Percentiles rank a stretch among this genome's conserved stretches.
phyloP scores from a whole-genome alignment of 2,888 invertebrate genomes.

The Lottia gigantea region DNA sequence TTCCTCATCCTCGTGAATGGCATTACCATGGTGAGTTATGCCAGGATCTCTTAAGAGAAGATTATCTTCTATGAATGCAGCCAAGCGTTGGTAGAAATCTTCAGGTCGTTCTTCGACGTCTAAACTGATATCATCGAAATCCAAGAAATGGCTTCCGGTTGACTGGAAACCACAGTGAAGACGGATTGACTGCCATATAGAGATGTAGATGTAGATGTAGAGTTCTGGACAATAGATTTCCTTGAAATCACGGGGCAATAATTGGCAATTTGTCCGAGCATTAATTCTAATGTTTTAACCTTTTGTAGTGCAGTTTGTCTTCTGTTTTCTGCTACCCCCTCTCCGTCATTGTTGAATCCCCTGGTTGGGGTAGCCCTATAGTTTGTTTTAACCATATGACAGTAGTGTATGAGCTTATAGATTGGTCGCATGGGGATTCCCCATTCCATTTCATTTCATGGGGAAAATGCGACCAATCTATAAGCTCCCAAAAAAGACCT shows the following conservation, averaged over 20 bases:
- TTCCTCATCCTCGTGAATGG: constrained; percentile 27
- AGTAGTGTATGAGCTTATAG: too few relatives aligned
- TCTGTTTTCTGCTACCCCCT: neutral
- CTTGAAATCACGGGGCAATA: neutral
- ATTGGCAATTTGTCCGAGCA: neutral
- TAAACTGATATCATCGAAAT: constrained; percentile 30
- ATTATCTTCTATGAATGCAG: constrained; percentile 36
- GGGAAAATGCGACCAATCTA: too few relatives aligned
- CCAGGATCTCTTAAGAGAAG: constrained; percentile 23
- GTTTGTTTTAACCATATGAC: constrained; percentile 22
- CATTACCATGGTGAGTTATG: constrained; percentile 33
- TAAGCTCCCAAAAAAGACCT: too few relatives aligned
- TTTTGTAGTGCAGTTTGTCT: constrained; percentile 22
- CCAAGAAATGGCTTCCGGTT: constrained; percentile 31
- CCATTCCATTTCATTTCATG: too few relatives aligned
- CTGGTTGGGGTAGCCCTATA: constrained; percentile 11
- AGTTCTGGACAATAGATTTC: neutral
- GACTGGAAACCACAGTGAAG: constrained; percentile 35
- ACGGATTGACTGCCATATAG: constrained; percentile 18
- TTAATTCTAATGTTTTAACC: neutral
- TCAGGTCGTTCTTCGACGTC: constrained; percentile 36
- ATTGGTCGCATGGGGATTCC: too few relatives aligned
- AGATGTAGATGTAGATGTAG: neutral
- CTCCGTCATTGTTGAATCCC: constrained; percentile 18
- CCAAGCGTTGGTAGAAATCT: constrained; percentile 35